Base-by-base conservation (phyloP, 23 tunicate genomes). In the Halocynthia roretzi region DNA sequence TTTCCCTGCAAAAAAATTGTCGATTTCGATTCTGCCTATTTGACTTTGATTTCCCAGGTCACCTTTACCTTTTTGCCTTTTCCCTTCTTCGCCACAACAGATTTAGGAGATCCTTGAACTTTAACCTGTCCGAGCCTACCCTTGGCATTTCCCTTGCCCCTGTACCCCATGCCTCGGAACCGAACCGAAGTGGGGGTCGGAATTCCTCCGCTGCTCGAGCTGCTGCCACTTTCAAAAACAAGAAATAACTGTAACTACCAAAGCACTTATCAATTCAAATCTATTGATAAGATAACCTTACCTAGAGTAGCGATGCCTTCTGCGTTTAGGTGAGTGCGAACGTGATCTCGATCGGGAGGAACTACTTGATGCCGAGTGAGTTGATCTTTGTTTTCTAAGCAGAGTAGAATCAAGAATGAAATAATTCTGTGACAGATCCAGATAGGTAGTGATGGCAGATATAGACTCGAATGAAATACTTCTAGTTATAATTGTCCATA, bases 281-380 rank as follows among this genome's bases (percentile, higher is more conserved):
- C 44, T 31, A 31, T 31, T 4, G 44, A 31, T 31, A 4, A 31
- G 44, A 31, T 31, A 31, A 31, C 1, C 44, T 31, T 31, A 31
- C 44, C 44, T 31, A 1, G 44, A 31, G 44, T 31, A 51, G 44
- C 77, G 77, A 62, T 19, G 73, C 14, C 96, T 57, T 52, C 83
- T 84, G 68, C 85, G 62, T 53, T 84, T 89, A 7, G 96, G 96
- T 6, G 96, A 89, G 69, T 75, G 10, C 10, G 95, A 88, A 52
- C 87, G 23, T 51, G 95, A 88, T 60, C 91, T 72, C 49, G 91
- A 86, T 5, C 87, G 70, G 12, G 95, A 82, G 5, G 71, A 62
- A 60, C 81, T 77, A 6, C 71, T 62, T 8, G 71, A 57, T 2
- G 81, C 50, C 52, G 78, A 74, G 56, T 74, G 52, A 54, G 48